These are phyloP conservation scores for Eleutherodactylus coqui DNA, from an alignment of 2,797 vertebrate genomes.

Conservation along the genomic window DNA sequence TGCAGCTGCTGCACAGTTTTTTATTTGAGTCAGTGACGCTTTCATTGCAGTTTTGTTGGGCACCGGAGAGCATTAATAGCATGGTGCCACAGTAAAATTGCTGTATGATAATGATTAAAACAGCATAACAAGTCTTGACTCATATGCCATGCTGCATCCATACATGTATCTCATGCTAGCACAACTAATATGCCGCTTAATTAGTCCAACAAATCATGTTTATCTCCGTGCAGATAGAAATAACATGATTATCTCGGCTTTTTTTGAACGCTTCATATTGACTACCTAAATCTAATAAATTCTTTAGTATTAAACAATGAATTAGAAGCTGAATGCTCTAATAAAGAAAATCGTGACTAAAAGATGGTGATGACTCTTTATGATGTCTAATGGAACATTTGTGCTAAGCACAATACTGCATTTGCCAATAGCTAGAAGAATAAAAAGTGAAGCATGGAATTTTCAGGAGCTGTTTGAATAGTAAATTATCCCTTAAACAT, in stretches of 20 bases:
- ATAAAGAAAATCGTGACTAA: neutral
- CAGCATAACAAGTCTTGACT: constrained; percentile 36
- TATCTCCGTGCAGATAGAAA: constrained; percentile 13
- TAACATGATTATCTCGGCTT: neutral
- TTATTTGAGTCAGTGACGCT: constrained; percentile 29
- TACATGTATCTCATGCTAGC: constrained; percentile 18
- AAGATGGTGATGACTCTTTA: neutral
- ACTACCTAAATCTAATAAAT: neutral
- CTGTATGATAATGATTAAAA: constrained; percentile 21
- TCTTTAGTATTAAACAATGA: constrained; percentile 32
- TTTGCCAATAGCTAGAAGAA: neutral
- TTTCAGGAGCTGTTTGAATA: neutral
- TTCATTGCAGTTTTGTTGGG: constrained; percentile 45
- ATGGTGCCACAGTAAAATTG: constrained; percentile 33
- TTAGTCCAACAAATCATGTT: constrained; percentile 53
- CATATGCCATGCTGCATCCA: constrained; percentile 23
- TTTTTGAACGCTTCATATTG: neutral
- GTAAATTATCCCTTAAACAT: neutral
- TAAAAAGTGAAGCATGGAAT: neutral
- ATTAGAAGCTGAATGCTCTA: neutral
- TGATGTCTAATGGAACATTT: neutral
- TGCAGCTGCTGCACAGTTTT: constrained; percentile 35
- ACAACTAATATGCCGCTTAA: constrained; percentile 49
- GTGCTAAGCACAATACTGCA: neutral
- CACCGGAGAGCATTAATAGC: constrained; percentile 50